Evolutionary conservation across 2,888 invertebrate genomes (phyloP), one percentile per base, ranked within the genome.

Genomic region (Crioceris asparagi): DNA sequence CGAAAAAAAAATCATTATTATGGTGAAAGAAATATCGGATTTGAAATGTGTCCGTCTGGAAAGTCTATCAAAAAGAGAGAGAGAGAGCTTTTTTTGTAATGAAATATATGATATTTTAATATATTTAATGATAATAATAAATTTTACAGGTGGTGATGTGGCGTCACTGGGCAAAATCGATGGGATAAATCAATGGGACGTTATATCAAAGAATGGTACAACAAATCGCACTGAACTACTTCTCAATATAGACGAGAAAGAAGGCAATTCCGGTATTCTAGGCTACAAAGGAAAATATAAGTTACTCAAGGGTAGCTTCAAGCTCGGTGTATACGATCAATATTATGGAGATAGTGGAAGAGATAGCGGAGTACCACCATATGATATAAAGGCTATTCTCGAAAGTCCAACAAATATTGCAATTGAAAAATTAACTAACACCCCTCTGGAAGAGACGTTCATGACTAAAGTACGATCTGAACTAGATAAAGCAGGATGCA

Each of bases 121-220:
- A 15, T 35, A 6, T 33, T 17, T 17, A 31, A 25, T 15, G n/a
- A 25, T 27, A 7, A 33, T 12, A 12, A 29, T 26, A 26, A n/a
- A n/a, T 33, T 32, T 33, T 35, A 12, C 37, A 64, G 64, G 83
- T 1, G 65, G 64, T 12, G 37, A 59, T 30, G 40, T 52, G 0
- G 17, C 43, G 2, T 37, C 54, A 19, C 50, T 58, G 5, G 54
- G 57, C 3, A 41, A 51, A 23, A 51, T 62, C 8, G 66, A 66
- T 39, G 65, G 65, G 3, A 44, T 62, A 6, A 55, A 62, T 35
- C 65, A 65, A 38, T 65, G 65, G 65, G 31, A 48, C 3, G 47
- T 49, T 12, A 42, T 66, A 4, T 50, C 49, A 1, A 29, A 45
- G 15, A 52, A 57, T 31, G 10, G 26, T 16, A 34, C 41, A 6